A percentile compares a stretch with the other conserved stretches of the same genome.
Conservation (phyloP, 2,888 invertebrate genomes). For the Oscheius myriophilus region DNA sequence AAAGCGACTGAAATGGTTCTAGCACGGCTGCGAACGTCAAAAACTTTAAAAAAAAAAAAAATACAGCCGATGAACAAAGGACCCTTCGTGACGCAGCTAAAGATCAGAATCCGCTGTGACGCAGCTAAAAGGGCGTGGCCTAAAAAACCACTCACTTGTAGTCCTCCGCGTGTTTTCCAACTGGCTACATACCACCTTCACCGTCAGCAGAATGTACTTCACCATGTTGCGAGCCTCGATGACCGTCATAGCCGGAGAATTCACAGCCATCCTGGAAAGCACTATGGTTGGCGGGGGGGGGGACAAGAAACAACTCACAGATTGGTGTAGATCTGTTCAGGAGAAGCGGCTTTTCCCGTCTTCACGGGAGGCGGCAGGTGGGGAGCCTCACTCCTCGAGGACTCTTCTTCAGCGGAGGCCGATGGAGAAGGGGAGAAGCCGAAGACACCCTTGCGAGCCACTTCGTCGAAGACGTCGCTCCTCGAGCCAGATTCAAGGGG, state of each 20-base stretch:
- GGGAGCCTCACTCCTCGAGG: background rate
- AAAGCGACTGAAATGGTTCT: too few relatives aligned
- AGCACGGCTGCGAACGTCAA: too few relatives aligned
- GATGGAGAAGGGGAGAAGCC: too few relatives aligned
- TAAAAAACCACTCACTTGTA: slow-evolving; percentile 29
- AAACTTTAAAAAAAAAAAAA: background rate
- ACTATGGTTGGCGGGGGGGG: background rate
- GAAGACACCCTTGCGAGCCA: too few relatives aligned
- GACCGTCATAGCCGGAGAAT: slow-evolving; percentile 36
- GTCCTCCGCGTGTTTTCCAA: slow-evolving; percentile 30
- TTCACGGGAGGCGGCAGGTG: slow-evolving; percentile 33
- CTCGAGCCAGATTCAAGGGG: too few relatives aligned
- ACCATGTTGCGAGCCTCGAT: slow-evolving; percentile 46
- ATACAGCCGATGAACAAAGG: too few relatives aligned
- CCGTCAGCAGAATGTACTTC: slow-evolving; percentile 47
- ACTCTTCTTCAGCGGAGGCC: background rate
- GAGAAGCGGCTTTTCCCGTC: slow-evolving; percentile 33
- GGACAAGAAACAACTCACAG: slow-evolving; percentile 20
- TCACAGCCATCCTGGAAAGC: slow-evolving; percentile 16
- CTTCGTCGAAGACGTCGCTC: too few relatives aligned
- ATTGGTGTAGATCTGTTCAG: slow-evolving; percentile 35
- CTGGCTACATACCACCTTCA: slow-evolving; percentile 37
- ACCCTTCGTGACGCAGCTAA: too few relatives aligned
- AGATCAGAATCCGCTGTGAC: too few relatives aligned
- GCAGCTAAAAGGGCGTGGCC: too few relatives aligned